Base-by-base conservation (phyloP, 2,888 invertebrate genomes). In the Alloplasta piceator region DNA sequence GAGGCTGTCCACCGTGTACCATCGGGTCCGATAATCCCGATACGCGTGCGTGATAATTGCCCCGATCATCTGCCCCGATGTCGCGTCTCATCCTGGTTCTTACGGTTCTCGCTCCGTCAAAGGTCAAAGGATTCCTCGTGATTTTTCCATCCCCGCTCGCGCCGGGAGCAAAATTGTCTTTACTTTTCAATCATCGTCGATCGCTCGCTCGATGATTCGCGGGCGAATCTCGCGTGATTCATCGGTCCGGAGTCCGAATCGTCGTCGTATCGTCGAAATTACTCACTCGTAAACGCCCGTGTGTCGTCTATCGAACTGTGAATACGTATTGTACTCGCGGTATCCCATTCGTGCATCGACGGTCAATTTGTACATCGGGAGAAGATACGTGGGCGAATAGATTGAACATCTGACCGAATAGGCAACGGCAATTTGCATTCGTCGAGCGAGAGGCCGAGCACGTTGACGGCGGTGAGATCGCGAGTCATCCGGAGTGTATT, bases 391-490 rank as follows among this genome's bases (percentile, higher is more conserved):
- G 63, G 84, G 84, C 83, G 83, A 73, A 83, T 83, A 74, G 67
- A 83, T 82, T 75, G 76, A 73, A 83, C 79, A 75, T 67, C 36
- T 43, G 72, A 80, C 82, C 78, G 80, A 82, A 83, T 79, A 75
- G 73, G 61, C 63, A 68, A 78, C 80, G 63, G 72, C 78, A 64
- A 82, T 82, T 82, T 84, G 78, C 83, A 83, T 81, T 67, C 39
- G 64, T 41, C 58, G 6, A 39, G 60, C 41, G 58, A 46, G 61
- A 67, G 26, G 26, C 26, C 26, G 26, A 26, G 26, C 63, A 55
- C 55, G 56, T 73, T 73, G 73, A 48, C 56, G 56, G 68, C 48
- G 39, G 26, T 14, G 39, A 41, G 52, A 26, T 26, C 58, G 9
- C 39, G 52, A 66, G 55, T 67, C 75, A 71, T 71, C 52, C 75